Evolutionary conservation across 2,888 invertebrate genomes (phyloP).

Genomic region (Himalopsyche kuldschensis): DNA sequence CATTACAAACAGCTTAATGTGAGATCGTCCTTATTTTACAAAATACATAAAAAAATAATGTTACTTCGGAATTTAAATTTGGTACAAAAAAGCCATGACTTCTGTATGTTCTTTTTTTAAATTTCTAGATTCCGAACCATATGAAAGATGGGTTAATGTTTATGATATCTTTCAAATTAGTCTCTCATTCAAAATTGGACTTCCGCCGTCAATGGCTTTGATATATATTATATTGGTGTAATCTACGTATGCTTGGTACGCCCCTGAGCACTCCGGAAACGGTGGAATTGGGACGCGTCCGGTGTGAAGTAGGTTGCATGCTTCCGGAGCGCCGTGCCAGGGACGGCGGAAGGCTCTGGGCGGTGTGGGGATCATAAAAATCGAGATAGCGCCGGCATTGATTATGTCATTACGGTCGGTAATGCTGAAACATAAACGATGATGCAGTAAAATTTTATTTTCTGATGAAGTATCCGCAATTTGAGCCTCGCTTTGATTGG

Average conservation of each 20-base stretch:
- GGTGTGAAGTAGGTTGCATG: conserved; percentile 11
- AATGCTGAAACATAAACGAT: neutral
- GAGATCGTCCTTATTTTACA: no score
- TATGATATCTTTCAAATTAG: no score
- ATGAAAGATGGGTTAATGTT: no score
- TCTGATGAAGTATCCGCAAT: neutral
- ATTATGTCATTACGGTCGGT: neutral
- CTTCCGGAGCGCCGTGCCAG: neutral
- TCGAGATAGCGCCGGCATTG: neutral
- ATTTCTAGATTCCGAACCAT: no score
- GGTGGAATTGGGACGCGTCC: conserved; percentile 11
- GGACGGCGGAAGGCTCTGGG: neutral
- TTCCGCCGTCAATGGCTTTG: neutral
- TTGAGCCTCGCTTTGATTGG: neutral
- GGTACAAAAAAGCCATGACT: no score
- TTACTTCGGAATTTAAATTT: no score
- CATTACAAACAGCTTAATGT: no score
- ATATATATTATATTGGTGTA: neutral
- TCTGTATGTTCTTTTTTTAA: no score
- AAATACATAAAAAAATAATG: no score
- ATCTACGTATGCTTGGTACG: neutral
- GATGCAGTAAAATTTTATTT: neutral
- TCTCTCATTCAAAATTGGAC: neutral
- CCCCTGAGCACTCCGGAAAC: neutral
- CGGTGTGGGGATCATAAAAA: neutral